Evolutionary conservation across 1,140 invertebrate genomes (phyloP).

Genomic region (Portunus trituberculatus): DNA sequence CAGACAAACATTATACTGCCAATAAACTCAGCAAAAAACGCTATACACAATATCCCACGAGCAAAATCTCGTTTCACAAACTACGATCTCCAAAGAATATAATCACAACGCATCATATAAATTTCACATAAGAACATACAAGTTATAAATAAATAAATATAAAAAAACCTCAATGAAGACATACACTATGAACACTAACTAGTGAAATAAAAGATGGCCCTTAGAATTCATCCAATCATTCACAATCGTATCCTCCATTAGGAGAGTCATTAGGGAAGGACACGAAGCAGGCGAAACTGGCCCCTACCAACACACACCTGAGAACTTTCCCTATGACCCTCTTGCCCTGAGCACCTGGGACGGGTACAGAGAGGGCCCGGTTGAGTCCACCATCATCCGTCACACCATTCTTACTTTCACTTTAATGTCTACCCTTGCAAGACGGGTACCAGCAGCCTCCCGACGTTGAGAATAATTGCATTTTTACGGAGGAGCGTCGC

Average conservation of each 20-base stretch:
- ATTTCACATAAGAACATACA: not conserved
- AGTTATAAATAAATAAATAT: not conserved
- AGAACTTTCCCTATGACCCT: not conserved
- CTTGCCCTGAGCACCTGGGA: not conserved
- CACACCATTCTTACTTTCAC: conserved; percentile 24
- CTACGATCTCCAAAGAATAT: not conserved
- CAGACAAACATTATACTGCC: too few species aligned
- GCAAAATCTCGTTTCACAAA: not conserved
- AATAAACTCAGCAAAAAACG: too few species aligned
- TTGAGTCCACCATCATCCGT: not conserved
- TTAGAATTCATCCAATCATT: not conserved
- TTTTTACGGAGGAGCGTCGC: not conserved
- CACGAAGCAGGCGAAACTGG: not conserved
- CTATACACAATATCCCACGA: not conserved
- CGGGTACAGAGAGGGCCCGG: conserved; percentile 22
- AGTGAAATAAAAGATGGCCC: not conserved
- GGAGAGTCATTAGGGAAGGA: not conserved
- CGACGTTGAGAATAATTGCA: not conserved
- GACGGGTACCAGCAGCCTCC: not conserved
- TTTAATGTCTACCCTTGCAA: not conserved
- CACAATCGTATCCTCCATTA: conserved; percentile 18
- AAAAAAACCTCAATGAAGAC: not conserved
- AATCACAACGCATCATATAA: not conserved
- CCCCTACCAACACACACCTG: conserved; percentile 6
- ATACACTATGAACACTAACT: not conserved